These are phyloP conservation scores for Hirundichthys speculiger DNA, from an alignment of 2,113 vertebrate species.

Conservation along the genomic window DNA sequence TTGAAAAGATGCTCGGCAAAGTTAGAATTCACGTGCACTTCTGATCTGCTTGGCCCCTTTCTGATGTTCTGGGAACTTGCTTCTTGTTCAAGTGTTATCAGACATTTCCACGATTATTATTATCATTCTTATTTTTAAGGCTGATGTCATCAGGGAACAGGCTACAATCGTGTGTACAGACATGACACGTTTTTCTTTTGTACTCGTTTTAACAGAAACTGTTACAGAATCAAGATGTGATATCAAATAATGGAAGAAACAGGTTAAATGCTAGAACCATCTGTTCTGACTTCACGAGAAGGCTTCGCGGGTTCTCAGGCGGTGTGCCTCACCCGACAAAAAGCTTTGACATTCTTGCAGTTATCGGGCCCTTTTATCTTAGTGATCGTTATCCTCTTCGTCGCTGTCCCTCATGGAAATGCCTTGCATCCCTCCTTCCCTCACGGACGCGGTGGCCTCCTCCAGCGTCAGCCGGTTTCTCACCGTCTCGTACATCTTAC, in stretches of 20 bases:
- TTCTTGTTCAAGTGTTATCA: no score
- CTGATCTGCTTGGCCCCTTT: no score
- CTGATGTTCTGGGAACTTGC: no score
- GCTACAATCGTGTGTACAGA: not conserved
- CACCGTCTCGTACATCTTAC: slow-evolving; percentile 98
- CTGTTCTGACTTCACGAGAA: slow-evolving; percentile 24
- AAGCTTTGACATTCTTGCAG: slow-evolving; percentile 7
- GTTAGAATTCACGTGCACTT: no score
- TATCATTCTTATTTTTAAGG: no score
- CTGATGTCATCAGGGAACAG: no score
- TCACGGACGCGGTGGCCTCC: slow-evolving; percentile 94
- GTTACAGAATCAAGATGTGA: slow-evolving; percentile 22
- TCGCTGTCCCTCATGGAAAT: slow-evolving; percentile 99
- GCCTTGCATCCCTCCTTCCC: slow-evolving; percentile 95
- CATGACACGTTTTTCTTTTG: slow-evolving; percentile 4
- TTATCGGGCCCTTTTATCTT: slow-evolving; percentile 55
- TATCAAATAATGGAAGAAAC: slow-evolving; percentile 21
- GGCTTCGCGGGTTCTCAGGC: slow-evolving; percentile 41
- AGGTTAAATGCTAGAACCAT: not conserved
- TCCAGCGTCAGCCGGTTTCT: slow-evolving; percentile 95
- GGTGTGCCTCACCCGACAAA: slow-evolving; percentile 16
- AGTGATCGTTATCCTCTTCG: slow-evolving; percentile 89
- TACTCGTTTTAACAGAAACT: slow-evolving; percentile 21
- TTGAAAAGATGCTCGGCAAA: no score
- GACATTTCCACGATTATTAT: no score